These are phyloP conservation scores for Diadophis punctatus DNA, from an alignment of 2,113 vertebrate species.

Conservation along the genomic window DNA sequence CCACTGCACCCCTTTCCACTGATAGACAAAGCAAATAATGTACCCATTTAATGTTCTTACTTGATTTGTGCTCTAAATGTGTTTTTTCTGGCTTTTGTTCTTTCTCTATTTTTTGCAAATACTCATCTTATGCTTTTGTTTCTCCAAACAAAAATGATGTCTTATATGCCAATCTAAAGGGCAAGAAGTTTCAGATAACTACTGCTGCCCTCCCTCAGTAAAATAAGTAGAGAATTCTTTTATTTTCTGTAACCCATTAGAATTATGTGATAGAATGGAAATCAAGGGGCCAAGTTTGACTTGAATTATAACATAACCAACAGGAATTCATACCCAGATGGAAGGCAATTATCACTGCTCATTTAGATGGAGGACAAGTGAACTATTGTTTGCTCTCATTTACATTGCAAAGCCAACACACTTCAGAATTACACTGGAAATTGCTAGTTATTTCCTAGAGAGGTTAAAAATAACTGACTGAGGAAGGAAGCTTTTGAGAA, in stretches of 20 bases:
- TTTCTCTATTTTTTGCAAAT: not conserved
- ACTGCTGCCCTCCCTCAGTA: not conserved
- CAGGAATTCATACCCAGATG: not conserved
- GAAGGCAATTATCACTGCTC: not conserved
- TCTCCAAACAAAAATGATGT: not conserved
- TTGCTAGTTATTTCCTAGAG: not conserved
- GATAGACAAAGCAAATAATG: not conserved
- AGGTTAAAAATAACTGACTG: not conserved
- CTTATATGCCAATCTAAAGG: not conserved
- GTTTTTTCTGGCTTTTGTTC: not conserved
- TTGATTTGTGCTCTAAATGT: not conserved
- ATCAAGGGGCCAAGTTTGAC: not conserved
- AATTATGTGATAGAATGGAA: not conserved
- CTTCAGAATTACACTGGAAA: not conserved
- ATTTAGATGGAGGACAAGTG: not conserved
- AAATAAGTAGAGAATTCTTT: not conserved
- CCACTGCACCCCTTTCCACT: slow-evolving; percentile 7
- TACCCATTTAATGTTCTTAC: not conserved
- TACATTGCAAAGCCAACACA: not conserved
- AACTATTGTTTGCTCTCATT: not conserved
- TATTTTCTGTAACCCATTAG: not conserved
- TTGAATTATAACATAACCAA: not conserved
- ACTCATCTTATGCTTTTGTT: not conserved
- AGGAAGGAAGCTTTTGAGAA: slow-evolving; percentile 28
- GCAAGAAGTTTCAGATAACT: not conserved